Conservation (phyloP, 1,140 invertebrate species). For the Drosophila cardini region DNA sequence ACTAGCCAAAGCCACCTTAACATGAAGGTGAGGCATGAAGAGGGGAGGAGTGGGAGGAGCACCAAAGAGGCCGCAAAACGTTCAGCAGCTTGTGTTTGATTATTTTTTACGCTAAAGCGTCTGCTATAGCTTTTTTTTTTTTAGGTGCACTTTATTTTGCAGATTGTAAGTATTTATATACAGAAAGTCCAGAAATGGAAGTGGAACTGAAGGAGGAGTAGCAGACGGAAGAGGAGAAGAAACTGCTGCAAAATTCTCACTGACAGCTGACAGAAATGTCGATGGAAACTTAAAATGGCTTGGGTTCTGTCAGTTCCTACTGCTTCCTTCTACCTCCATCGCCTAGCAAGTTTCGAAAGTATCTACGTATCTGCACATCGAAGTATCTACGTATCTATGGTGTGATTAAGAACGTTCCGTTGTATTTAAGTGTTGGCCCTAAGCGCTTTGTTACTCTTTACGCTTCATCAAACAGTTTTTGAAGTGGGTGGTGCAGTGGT, state of each 20-base stretch:
- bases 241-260: neutral
- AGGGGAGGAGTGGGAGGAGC: neutral
- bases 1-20: conserved; percentile 33
- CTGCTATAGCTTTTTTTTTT: conserved; percentile 37
- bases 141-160: conserved; percentile 59
- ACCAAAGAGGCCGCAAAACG: conserved; percentile 41
- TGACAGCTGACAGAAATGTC: conserved; percentile 73
- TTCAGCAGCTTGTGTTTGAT: conserved; percentile 52
- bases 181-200: neutral
- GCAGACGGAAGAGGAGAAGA: neutral
- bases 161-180: conserved; percentile 64
- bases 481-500: conserved; percentile 16
- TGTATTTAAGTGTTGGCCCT: conserved; percentile 70
- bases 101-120: conserved; percentile 49
- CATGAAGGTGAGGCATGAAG: neutral
- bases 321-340: conserved; percentile 5
- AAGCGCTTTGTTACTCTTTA: conserved; percentile 64
- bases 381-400: conserved; percentile 50
- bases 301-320: conserved; percentile 25
- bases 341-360: conserved; percentile 17
- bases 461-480: conserved; percentile 44
- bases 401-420: conserved; percentile 75
- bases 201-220: neutral
- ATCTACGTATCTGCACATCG: conserved; percentile 33
- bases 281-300: conserved; percentile 48